Evolutionary conservation across 2,113 vertebrate species (phyloP), one percentile per base, ranked within the genome.

Genomic region (Heterotis niloticus): DNA sequence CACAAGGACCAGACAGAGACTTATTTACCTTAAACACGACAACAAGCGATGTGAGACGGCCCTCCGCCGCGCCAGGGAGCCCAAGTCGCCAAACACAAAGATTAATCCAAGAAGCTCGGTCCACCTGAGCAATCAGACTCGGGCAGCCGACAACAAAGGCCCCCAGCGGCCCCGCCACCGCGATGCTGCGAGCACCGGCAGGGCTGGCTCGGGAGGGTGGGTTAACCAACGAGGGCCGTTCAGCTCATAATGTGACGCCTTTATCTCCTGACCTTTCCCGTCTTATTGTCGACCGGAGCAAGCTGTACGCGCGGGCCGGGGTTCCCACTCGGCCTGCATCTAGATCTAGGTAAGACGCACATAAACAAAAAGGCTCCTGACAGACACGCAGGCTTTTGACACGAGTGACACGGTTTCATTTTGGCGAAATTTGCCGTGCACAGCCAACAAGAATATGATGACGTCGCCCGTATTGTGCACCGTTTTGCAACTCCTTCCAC

Each of bases 21-120:
- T 94, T 95, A 93, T 95, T 96, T 95, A 95, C 93, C 94, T 94
- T 94, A 93, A 93, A 93, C 91, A 90, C 81, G 88, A 93, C 91
- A 93, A 92, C 84, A 78, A 92, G 91, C 84, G 17, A 24, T 23
- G 23, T n/a, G 34, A 70, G 88, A 86, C 91, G 80, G 64, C n/a
- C 17, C 87, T 83, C 88, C 29, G 83, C 87, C 86, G 86, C 85
- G 89, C 44, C 56, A 69, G 83, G 0, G 75, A 67, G 73, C 83
- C 74, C 78, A 78, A 78, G 80, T 84, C 75, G 83, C 85, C 86
- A 89, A 90, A 88, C 86, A 89, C 68, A 77, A 83, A 85, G 88
- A 90, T 89, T 90, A 88, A 88, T 84, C 87, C 77, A 84, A 88
- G 83, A 79, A 85, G 82, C 85, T 81, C 44, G 20, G 29, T 78